Base-by-base conservation (phyloP, 2,888 invertebrate species). In the Apeira syringaria region DNA sequence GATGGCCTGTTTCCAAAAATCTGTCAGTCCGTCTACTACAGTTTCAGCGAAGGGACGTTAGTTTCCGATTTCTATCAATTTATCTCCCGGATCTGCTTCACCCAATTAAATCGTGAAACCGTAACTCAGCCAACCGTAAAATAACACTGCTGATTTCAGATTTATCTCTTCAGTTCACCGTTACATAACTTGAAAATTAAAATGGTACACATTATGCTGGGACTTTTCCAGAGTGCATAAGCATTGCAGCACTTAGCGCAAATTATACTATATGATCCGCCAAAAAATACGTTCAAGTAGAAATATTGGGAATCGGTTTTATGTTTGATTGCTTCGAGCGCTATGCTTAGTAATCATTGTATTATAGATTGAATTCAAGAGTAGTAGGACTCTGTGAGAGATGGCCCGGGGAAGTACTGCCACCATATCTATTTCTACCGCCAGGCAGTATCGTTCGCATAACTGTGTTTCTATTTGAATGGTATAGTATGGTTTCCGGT, bases 11-110 rank as follows among this genome's bases (percentile, higher is more conserved):
- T 30, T 55, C 57, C 54, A 54, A 57, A 46, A 44, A 31, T 41
- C 50, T 32, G 50, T 46, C 45, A 46, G 35, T 31, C 44, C 31
- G 32, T 33, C 24, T 12, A 25, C 49, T 44, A 40, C 37, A 45
- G 34, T 49, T 41, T 37, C 34, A 40, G 15, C 42, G 10, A 27
- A 24, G 26, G 37, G 45, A 48, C 43, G 37, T 42, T 39, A 41
- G 50, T 43, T 42, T 44, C 47, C 50, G 41, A 51, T 49, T 48
- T 50, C 41, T 49, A 53, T 50, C 49, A 47, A 52, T 52, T 49
- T 51, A 54, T 54, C 54, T 45, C 27, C 20, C 8, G 34, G 39
- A 45, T 45, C 39, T 45, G 31, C 28, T 37, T n/a, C 43, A 38
- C 30, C 45, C 45, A 46, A 46, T 46, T 46, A 46, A 46, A 46